These are phyloP conservation scores for Gallinago nigripennis DNA, from an alignment of 2,797 vertebrate species.

Conservation along the genomic window DNA sequence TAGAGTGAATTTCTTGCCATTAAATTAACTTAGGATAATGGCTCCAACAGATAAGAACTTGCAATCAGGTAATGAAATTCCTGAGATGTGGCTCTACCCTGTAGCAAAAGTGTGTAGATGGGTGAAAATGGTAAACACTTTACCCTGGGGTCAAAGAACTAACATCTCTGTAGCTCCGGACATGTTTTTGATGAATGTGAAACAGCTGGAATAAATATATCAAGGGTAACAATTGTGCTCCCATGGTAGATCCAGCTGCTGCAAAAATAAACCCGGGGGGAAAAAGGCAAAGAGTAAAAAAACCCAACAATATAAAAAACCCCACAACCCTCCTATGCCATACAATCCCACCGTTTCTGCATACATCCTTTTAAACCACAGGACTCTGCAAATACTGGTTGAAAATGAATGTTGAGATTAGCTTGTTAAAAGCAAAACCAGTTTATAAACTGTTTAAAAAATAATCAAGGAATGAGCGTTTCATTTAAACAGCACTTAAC, in stretches of 20 bases:
- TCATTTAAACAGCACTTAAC: background rate
- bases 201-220: conserved; percentile 75
- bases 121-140: background rate
- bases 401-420: background rate
- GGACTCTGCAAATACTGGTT: background rate
- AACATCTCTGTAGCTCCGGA: conserved; percentile 34
- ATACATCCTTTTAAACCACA: background rate
- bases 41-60: background rate
- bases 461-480: background rate
- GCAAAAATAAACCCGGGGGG: conserved; percentile 38
- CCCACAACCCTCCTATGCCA: background rate
- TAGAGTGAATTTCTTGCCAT: background rate
- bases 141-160: conserved; percentile 1
- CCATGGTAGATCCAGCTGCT: conserved; percentile 70
- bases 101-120: background rate
- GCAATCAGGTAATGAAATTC: background rate
- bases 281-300: background rate
- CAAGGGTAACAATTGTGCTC: conserved; percentile 55
- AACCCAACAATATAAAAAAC: background rate
- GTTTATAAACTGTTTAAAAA: background rate
- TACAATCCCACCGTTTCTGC: background rate
- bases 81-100: background rate
- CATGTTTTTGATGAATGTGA: conserved; percentile 78
- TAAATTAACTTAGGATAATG: background rate
- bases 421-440: background rate